Evolutionary conservation across 2,888 invertebrate species (phyloP).

Genomic region (Tanytarsus gracilentus): DNA sequence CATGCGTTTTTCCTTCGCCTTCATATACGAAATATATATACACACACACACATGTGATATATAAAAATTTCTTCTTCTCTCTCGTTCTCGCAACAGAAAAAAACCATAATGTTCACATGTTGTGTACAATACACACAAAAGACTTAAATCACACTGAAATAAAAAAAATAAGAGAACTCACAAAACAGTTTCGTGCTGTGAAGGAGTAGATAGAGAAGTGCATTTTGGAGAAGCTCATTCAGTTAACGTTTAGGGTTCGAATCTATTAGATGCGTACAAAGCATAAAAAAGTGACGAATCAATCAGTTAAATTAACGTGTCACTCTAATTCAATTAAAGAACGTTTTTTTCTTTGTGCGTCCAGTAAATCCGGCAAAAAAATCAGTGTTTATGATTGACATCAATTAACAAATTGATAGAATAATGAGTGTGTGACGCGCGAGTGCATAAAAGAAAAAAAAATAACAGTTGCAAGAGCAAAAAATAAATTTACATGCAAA

Average conservation of each 20-base stretch:
- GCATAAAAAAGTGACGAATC: background rate
- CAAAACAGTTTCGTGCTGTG: background rate
- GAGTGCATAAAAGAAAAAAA: background rate
- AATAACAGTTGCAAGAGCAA: background rate
- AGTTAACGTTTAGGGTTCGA: conserved; percentile 23
- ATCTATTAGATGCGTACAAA: conserved; percentile 12
- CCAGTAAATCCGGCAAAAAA: conserved; percentile 8
- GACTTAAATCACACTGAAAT: background rate
- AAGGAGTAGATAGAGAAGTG: conserved; percentile 21
- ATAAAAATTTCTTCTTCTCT: background rate
- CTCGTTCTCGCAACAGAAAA: too few species aligned
- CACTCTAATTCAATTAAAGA: conserved; percentile 16
- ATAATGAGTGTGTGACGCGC: background rate
- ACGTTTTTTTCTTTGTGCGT: too few species aligned
- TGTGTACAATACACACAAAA: conserved; percentile 4
- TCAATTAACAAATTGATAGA: background rate
- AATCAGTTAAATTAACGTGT: conserved; percentile 7
- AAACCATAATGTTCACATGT: conserved; percentile 4
- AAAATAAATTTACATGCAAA: conserved; percentile 1
- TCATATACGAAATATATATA: background rate
- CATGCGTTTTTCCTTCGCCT: background rate
- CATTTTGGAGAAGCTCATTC: conserved; percentile 22
- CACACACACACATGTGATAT: background rate
- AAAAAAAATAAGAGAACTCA: background rate
- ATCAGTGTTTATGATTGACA: background rate